These are phyloP conservation scores for Cephus nigrinus DNA, from an alignment of 2,888 invertebrate genomes.

Conservation along the genomic window DNA sequence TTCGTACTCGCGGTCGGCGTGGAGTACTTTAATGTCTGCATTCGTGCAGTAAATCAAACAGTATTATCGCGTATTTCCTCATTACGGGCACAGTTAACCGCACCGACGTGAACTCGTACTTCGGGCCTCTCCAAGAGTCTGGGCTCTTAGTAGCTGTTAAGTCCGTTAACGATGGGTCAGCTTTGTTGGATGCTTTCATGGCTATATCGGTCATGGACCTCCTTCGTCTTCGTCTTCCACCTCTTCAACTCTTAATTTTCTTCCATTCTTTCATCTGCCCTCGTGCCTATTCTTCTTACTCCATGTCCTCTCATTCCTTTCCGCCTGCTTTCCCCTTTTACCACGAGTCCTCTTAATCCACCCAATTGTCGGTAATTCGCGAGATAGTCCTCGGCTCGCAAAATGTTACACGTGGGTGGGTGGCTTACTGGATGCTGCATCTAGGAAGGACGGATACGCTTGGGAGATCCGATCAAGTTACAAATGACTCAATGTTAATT, in stretches of 20 bases:
- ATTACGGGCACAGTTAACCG: conserved; percentile 36
- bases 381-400: background rate
- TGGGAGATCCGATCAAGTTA: background rate
- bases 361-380: background rate
- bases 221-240: conserved; percentile 2
- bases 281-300: background rate
- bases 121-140: conserved; percentile 2
- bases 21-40: conserved; percentile 32
- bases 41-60: conserved; percentile 41
- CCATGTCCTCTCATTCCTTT: conserved; percentile 12
- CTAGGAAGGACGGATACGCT: background rate
- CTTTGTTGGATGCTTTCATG: conserved; percentile 17
- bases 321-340: conserved; percentile 5
- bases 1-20: conserved; percentile 24
- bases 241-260: background rate
- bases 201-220: conserved; percentile 21
- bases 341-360: background rate
- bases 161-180: conserved; percentile 21
- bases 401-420: background rate
- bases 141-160: conserved; percentile 14
- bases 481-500: background rate
- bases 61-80: conserved; percentile 36
- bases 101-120: background rate
- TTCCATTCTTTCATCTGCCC: conserved; percentile 7
- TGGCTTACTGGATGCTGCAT: background rate